Evolutionary conservation across 2,797 vertebrate genomes (phyloP), one percentile per base, ranked within the genome.

Genomic region (Sebastes iracundus): DNA sequence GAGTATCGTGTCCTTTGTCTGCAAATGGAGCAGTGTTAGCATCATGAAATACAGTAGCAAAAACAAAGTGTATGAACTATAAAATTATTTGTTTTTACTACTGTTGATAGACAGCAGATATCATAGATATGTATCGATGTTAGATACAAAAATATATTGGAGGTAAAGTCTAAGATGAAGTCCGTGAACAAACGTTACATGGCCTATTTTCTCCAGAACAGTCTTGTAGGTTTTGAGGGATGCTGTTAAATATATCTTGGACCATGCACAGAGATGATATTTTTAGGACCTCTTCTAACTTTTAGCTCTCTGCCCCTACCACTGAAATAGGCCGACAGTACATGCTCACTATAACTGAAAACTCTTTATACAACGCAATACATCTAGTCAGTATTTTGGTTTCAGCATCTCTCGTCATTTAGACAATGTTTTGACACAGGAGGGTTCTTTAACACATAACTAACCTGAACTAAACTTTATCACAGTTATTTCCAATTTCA

Each of bases 281-380:
- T 66, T 82, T 68, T 68, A 71, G 55, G 38, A 33, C 52, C 12
- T 80, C 22, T 25, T 78, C 46, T 52, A 61, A 73, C 63, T 80
- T 81, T 75, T 53, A 67, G 53, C 60, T 75, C 28, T 28, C 32
- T 73, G 33, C 1, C 22, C 4, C 14, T 13, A n/a, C 3, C 49
- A 58, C 61, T 65, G 35, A 64, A 65, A 81, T 35, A 61, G 30
- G 4, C 42, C 38, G n/a, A 33, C 4, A 63, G 35, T n/a, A 9
- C 33, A 77, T 52, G 9, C 35, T 23, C 30, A 59, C 23, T 16
- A 2, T 20, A 20, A 61, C 20, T 52, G 20, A 66, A 58, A 77
- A 27, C 16, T 11, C 22, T 46, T 53, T 2, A 33, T 5, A 32
- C 11, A 64, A 74, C 23, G 28, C 4, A 64, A 18, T 5, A 33